phyloP scores from a whole-genome alignment of 2,888 invertebrate genomes.

The Dilophus febrilis region DNA sequence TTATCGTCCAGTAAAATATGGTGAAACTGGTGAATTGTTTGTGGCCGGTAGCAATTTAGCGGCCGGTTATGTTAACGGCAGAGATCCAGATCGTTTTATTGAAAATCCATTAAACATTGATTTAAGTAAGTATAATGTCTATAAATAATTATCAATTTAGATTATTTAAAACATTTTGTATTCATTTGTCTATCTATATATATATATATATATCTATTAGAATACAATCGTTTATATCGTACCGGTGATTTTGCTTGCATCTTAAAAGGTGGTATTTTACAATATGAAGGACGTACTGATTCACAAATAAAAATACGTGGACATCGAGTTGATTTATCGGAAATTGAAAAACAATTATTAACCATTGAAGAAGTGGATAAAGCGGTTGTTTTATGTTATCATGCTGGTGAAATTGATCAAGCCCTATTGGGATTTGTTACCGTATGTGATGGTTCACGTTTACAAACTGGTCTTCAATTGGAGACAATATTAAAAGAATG shows the following conservation, averaged over 20 bases:
- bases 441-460: conserved; percentile 14
- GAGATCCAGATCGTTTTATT: conserved; percentile 55
- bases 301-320: conserved; percentile 76
- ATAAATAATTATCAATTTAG: too few relatives aligned
- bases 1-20: conserved; percentile 50
- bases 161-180: too few relatives aligned
- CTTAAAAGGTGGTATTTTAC: conserved; percentile 43
- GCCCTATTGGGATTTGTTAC: conserved; percentile 54
- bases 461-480: conserved; percentile 36
- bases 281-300: conserved; percentile 70
- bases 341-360: conserved; percentile 59
- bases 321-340: conserved; percentile 67
- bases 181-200: too few relatives aligned
- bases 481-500: conserved; percentile 44
- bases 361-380: conserved; percentile 51
- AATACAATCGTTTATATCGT: conserved; percentile 54
- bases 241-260: conserved; percentile 73
- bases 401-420: conserved; percentile 52
- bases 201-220: conserved; percentile 22
- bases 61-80: conserved; percentile 59
- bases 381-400: conserved; percentile 62
- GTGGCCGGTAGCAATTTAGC: conserved; percentile 68
- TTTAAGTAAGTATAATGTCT: conserved; percentile 30
- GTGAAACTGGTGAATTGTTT: conserved; percentile 65
- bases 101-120: conserved; percentile 56